phyloP scores from a whole-genome alignment of 2,113 vertebrate genomes.

The Neolamprologus longior region DNA sequence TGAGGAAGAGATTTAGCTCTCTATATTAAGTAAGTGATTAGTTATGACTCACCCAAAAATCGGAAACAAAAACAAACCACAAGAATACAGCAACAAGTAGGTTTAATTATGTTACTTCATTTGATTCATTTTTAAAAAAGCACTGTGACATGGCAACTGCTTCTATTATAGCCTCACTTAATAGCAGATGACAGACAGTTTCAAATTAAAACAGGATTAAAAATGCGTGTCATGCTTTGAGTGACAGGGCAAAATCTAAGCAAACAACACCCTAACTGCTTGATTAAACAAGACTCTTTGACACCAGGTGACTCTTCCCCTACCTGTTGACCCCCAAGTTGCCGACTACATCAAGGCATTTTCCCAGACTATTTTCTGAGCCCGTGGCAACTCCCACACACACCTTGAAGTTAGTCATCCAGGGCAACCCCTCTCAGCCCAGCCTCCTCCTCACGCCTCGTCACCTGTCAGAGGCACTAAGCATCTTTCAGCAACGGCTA shows the following conservation, averaged over 20 bases:
- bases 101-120: neutral
- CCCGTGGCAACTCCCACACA: slow-evolving; percentile 18
- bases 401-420: slow-evolving; percentile 43
- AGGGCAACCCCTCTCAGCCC: neutral
- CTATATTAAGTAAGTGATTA: neutral
- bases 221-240: neutral
- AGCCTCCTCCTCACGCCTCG: neutral
- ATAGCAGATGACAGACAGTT: slow-evolving; percentile 13
- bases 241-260: neutral
- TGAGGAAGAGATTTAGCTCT: neutral
- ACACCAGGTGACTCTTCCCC: neutral
- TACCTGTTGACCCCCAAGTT: slow-evolving; percentile 12
- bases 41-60: neutral
- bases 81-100: neutral
- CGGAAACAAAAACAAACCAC: neutral
- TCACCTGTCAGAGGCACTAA: slow-evolving; percentile 51
- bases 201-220: slow-evolving; percentile 29
- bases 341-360: slow-evolving; percentile 16
- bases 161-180: neutral
- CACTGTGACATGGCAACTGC: neutral
- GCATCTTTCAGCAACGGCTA: slow-evolving; percentile 8
- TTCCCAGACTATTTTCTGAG: slow-evolving; percentile 22
- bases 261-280: neutral
- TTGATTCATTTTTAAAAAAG: neutral
- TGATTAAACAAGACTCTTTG: neutral